Conservation (phyloP, 92 coral and sea anemone species). For the Montipora capitata region DNA sequence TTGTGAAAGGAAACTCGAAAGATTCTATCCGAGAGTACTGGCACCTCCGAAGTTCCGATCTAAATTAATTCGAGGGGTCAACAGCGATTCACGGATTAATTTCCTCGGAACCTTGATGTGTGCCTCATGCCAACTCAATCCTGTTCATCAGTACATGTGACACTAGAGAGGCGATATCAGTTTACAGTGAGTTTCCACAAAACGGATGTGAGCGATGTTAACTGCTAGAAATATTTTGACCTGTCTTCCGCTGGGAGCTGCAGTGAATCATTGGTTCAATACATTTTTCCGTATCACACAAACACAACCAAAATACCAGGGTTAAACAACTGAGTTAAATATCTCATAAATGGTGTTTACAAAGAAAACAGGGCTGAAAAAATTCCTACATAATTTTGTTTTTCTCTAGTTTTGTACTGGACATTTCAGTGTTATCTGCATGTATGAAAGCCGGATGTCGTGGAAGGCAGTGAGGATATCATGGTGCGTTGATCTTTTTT, state of each 20-base stretch:
- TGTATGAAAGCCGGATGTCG: not conserved
- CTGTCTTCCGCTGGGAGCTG: not conserved
- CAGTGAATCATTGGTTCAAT: not conserved
- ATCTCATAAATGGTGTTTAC: not conserved
- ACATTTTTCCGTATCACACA: not conserved
- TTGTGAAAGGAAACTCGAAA: not conserved
- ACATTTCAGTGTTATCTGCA: not conserved
- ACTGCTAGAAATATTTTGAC: constrained; percentile 11
- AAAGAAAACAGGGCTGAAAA: constrained; percentile 3
- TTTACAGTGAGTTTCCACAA: constrained; percentile 7
- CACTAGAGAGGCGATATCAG: constrained; percentile 15
- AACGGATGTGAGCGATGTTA: not conserved
- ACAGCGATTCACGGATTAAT: constrained; percentile 58
- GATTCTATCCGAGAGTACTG: not conserved
- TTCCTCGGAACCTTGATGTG: not conserved
- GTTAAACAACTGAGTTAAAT: not conserved
- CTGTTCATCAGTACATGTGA: constrained; percentile 10
- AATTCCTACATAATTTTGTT: not conserved
- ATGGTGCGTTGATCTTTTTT: not conserved
- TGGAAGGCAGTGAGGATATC: not conserved
- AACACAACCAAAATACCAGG: not conserved
- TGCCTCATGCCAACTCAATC: constrained; percentile 17
- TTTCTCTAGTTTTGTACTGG: not conserved
- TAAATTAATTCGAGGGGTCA: constrained; percentile 22
- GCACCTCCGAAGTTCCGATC: constrained; percentile 9